Evolutionary conservation across 2,888 invertebrate species (phyloP).

Genomic region (Synanthedon andrenaeformis): DNA sequence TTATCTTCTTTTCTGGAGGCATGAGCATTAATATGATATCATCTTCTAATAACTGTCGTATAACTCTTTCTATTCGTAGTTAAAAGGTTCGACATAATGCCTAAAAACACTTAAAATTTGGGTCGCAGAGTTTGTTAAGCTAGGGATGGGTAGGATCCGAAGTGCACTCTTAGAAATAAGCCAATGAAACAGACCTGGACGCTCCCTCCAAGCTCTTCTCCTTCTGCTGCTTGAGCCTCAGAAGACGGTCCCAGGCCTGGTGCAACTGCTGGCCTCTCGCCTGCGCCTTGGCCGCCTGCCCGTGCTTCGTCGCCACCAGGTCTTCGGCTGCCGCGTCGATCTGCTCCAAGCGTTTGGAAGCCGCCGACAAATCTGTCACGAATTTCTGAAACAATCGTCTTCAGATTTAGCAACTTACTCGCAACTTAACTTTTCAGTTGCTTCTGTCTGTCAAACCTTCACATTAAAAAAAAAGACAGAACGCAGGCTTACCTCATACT

Average conservation of each 20-base stretch:
- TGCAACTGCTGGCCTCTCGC: conserved; percentile 89
- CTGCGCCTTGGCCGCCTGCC: conserved; percentile 70
- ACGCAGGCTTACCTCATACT: conserved; percentile 80
- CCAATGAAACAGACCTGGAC: conserved; percentile 67
- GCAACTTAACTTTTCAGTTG: background rate
- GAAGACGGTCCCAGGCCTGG: conserved; percentile 88
- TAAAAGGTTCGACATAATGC: too few relatives aligned
- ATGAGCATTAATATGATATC: too few relatives aligned
- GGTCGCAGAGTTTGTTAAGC: too few relatives aligned
- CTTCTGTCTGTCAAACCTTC: too few relatives aligned
- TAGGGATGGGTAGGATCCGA: too few relatives aligned
- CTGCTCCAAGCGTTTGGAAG: conserved; percentile 89
- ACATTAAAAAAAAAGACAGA: background rate
- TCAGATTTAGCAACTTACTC: background rate
- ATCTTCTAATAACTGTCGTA: too few relatives aligned
- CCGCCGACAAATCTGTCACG: conserved; percentile 94
- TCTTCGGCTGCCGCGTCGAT: conserved; percentile 90
- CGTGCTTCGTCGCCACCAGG: conserved; percentile 86
- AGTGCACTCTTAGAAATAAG: too few relatives aligned
- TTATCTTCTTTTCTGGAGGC: too few relatives aligned
- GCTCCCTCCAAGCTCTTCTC: conserved; percentile 94
- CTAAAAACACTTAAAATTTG: too few relatives aligned
- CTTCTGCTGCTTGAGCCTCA: conserved; percentile 87
- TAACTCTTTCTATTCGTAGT: too few relatives aligned
- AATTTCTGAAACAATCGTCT: conserved; percentile 75